Conservation (phyloP, 1,140 invertebrate species). For the Dreissena rostriformis region DNA sequence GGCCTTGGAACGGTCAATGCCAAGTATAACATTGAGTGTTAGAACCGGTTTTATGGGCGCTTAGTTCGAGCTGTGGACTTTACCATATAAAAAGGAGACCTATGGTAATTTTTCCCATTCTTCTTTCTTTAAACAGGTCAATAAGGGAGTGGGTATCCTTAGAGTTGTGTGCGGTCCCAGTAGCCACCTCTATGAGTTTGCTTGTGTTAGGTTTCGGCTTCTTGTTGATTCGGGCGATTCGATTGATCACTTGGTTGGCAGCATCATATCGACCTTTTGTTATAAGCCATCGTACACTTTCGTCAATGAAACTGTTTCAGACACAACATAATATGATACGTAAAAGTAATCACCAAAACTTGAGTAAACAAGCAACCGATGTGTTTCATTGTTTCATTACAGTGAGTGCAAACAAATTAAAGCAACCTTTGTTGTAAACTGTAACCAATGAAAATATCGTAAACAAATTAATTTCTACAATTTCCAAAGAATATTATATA, state of each 20-base stretch:
- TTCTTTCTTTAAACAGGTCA: slow-evolving; percentile 29
- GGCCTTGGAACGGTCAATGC: too few relatives aligned
- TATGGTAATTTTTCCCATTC: slow-evolving; percentile 11
- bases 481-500: too few relatives aligned
- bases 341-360: too few relatives aligned
- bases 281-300: slow-evolving; percentile 28
- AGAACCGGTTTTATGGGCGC: too few relatives aligned
- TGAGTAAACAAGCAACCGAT: too few relatives aligned
- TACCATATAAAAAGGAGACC: slow-evolving; percentile 37
- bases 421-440: too few relatives aligned
- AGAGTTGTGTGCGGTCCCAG: background rate
- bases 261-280: slow-evolving; percentile 41
- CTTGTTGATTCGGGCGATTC: slow-evolving; percentile 32
- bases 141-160: slow-evolving; percentile 19
- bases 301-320: slow-evolving; percentile 14
- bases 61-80: background rate
- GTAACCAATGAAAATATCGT: too few relatives aligned
- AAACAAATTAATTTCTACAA: too few relatives aligned
- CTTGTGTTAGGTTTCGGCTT: slow-evolving; percentile 18
- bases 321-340: background rate
- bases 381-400: too few relatives aligned
- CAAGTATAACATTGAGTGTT: too few relatives aligned
- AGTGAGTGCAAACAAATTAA: too few relatives aligned
- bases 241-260: slow-evolving; percentile 15
- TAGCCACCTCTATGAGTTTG: background rate